A percentile compares a stretch with the other conserved stretches of the same genome.
These are phyloP conservation scores for Sebastes cheni DNA, from an alignment of 2,797 vertebrate genomes.

Conservation along the genomic window DNA sequence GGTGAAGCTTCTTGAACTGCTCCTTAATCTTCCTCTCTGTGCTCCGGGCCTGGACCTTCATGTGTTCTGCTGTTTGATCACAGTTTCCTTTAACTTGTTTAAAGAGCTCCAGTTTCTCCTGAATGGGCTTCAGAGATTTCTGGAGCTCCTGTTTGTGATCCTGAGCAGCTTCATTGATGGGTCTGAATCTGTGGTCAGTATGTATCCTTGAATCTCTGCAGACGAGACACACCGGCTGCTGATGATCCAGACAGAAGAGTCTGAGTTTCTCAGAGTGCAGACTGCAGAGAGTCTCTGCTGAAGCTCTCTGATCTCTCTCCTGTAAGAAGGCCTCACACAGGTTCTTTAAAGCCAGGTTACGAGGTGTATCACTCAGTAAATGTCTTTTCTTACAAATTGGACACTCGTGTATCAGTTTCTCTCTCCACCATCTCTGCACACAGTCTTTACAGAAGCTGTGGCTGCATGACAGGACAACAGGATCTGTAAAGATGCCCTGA, in stretches of 20 bases:
- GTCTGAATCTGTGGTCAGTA: slow-evolving; percentile 2
- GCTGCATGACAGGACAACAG: slow-evolving; percentile 5
- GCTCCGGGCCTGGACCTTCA: background rate
- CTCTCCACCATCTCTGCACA: slow-evolving; percentile 3
- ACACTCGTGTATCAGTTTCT: background rate
- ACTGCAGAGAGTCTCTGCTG: background rate
- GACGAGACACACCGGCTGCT: slow-evolving; percentile 14
- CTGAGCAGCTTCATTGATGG: slow-evolving; percentile 19
- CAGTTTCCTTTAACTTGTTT: background rate
- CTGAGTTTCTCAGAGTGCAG: too few species aligned
- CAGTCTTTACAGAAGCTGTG: slow-evolving; percentile 36
- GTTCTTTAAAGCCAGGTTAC: slow-evolving; percentile 5
- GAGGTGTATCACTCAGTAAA: background rate
- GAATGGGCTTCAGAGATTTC: background rate
- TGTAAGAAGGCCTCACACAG: slow-evolving; percentile 3
- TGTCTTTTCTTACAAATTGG: background rate
- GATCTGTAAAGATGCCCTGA: background rate
- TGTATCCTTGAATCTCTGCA: slow-evolving; percentile 17
- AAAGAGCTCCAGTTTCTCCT: background rate
- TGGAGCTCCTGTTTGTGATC: background rate
- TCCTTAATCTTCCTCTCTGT: too few species aligned
- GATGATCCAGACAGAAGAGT: slow-evolving; percentile 25
- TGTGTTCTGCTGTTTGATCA: background rate
- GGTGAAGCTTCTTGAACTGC: too few species aligned
- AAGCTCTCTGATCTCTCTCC: background rate